Evolutionary conservation across 2,113 vertebrate species (phyloP), one percentile per base, ranked within the genome.

Genomic region (Stegostoma tigrinum): DNA sequence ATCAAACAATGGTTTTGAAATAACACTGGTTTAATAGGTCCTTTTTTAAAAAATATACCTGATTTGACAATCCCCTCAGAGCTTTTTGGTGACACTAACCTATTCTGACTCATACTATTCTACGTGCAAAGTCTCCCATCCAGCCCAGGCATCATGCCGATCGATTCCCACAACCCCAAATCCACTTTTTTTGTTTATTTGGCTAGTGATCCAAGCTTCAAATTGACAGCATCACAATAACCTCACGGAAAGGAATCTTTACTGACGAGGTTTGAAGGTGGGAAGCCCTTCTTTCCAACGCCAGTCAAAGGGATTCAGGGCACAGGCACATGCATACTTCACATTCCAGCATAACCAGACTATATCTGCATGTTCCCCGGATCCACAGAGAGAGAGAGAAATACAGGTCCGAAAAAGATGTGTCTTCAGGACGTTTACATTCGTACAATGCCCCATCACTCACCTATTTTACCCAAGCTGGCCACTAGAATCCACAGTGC

Each of bases 401-500:
- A 61, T 3, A 30, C 27, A 55, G 14, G 15, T 90, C 87, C 2
- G 3, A 90, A 12, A 61, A 64, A 1, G 1, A n/a, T 17, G n/a
- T 2, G 30, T 4, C 87, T n/a, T 0, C 7, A 55, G 12, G 5
- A 91, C 87, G n/a, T 19, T n/a, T 91, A 17, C 7, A 19, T 10
- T 34, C 5, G 23, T 24, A 30, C 67, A 52, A 30, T 42, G 3
- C 70, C 42, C 24, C 10, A 89, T 21, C 95, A 87, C 95, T 90
- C 80, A 95, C 95, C 75, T 45, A 95, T 87, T 55, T 95, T 95
- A 27, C 19, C 95, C 95, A 95, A 48, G 48, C 95, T 95, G 80
- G 95, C 95, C 95, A 95, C 95, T 8, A 95, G 30, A 14, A 95
- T 95, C 95, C 95, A 95, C 27, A 95, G n/a, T 24, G 78, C 95